Percentiles rank a stretch among this genome's conserved stretches.
phyloP scores from a whole-genome alignment of 2,113 vertebrate genomes.

The Thermophis baileyi region DNA sequence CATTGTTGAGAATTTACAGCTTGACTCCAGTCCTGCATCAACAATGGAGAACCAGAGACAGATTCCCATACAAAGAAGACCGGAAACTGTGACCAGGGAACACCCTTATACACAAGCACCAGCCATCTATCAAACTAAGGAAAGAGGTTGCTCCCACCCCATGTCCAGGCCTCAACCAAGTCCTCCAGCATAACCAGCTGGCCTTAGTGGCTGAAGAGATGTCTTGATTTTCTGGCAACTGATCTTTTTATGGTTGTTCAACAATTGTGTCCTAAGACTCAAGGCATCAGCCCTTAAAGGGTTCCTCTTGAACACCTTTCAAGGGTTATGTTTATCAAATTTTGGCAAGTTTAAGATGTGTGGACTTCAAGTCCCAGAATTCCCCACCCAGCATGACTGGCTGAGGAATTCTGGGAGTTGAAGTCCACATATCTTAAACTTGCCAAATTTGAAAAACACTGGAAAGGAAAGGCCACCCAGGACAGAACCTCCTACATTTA shows the following conservation, averaged over 20 bases:
- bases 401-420: too few relatives aligned
- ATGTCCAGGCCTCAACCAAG: not conserved
- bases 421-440: too few relatives aligned
- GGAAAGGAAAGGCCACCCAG: not conserved
- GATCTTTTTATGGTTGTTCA: not conserved
- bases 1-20: not conserved
- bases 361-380: not conserved
- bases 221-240: not conserved
- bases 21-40: not conserved
- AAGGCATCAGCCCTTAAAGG: not conserved
- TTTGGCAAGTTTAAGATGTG: not conserved
- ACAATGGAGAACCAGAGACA: not conserved
- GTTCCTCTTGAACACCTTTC: not conserved
- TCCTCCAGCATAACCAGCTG: not conserved
- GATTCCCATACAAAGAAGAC: not conserved
- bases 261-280: not conserved
- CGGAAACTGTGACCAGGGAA: not conserved
- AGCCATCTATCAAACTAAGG: accelerated
- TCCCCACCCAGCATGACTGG: not conserved
- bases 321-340: not conserved
- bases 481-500: not conserved
- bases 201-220: not conserved
- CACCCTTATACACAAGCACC: accelerated
- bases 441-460: too few relatives aligned
- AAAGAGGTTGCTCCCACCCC: not conserved